Conservation (phyloP, 2,797 vertebrate genomes). For the Podargus strigoides region DNA sequence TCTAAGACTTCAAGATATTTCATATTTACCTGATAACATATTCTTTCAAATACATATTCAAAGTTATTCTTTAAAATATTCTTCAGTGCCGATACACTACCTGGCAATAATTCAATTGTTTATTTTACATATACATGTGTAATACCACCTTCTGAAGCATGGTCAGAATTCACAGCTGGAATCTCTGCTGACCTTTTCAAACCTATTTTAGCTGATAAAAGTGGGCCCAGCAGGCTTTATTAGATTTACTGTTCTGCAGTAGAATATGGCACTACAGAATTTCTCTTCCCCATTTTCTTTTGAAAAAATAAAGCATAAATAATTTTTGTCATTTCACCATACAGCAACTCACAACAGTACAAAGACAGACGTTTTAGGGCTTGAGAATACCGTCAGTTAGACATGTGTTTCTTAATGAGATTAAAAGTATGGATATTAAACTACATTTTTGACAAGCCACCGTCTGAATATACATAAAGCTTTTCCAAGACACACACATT, state of each 20-base stretch:
- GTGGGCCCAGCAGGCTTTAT: slow-evolving; percentile 42
- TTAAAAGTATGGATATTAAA: background rate
- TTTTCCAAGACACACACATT: background rate
- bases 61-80: background rate
- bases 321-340: background rate
- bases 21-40: background rate
- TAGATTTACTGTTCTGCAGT: slow-evolving; percentile 34
- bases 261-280: slow-evolving; percentile 9
- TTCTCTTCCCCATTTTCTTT: background rate
- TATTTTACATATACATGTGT: background rate
- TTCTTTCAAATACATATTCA: background rate
- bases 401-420: background rate
- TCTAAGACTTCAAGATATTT: background rate
- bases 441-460: background rate
- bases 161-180: slow-evolving; percentile 5
- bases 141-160: slow-evolving; percentile 26
- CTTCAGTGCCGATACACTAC: background rate
- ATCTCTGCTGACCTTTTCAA: slow-evolving; percentile 40
- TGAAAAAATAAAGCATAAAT: slow-evolving; percentile 10
- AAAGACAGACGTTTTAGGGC: background rate
- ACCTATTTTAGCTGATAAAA: slow-evolving; percentile 56
- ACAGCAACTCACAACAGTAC: background rate
- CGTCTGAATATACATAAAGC: background rate
- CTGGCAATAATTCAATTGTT: background rate
- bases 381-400: background rate